Evolutionary conservation across 2,888 invertebrate genomes (phyloP).

Genomic region (Cryptosula pallasiana): DNA sequence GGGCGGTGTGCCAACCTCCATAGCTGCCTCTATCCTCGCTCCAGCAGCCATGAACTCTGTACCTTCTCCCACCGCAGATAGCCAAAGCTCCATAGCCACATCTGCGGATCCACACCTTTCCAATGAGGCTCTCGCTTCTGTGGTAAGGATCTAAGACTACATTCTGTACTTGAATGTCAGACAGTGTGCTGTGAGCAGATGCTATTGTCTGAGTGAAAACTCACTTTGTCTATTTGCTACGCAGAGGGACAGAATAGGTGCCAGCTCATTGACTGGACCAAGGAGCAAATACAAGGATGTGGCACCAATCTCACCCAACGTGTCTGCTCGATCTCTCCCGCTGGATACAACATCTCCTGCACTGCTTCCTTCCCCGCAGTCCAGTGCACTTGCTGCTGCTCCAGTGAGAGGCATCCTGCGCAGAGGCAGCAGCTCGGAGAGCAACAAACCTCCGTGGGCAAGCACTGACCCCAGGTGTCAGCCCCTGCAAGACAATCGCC

Average conservation of each 20-base stretch:
- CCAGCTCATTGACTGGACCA: too few relatives aligned
- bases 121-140: background rate
- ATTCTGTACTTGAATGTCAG: too few relatives aligned
- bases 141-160: too few relatives aligned
- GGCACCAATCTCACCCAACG: conserved; percentile 3
- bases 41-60: background rate
- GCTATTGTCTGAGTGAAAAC: too few relatives aligned
- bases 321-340: background rate
- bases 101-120: background rate
- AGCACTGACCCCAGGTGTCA: background rate
- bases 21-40: background rate
- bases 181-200: too few relatives aligned
- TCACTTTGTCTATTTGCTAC: too few relatives aligned
- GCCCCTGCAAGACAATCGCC: conserved; percentile 10
- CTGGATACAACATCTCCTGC: background rate
- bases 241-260: too few relatives aligned
- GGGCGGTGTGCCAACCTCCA: background rate
- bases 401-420: conserved; percentile 24
- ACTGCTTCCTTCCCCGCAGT: background rate
- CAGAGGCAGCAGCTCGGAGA: background rate
- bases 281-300: conserved; percentile 1
- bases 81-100: background rate
- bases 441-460: background rate
- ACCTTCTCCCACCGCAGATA: background rate
- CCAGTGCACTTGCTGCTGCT: conserved; percentile 25